Evolutionary conservation across 2,888 invertebrate species (phyloP).

Genomic region (Mesorhabditis belari): DNA sequence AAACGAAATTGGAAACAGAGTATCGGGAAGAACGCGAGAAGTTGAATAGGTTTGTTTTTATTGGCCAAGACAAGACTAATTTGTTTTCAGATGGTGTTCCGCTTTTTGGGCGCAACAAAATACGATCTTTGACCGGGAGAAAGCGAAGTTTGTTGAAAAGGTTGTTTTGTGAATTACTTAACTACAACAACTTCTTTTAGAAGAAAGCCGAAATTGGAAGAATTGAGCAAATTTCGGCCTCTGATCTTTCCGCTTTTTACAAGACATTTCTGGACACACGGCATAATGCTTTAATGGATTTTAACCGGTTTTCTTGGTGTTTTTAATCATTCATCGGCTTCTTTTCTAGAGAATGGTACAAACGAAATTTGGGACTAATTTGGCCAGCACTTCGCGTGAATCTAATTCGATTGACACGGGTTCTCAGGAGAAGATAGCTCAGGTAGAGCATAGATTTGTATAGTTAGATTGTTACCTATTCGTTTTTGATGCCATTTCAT

Average conservation of each 20-base stretch:
- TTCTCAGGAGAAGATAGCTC: conserved; percentile 19
- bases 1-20: conserved; percentile 32
- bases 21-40: conserved; percentile 40
- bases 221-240: conserved; percentile 39
- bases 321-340: background rate
- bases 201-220: conserved; percentile 34
- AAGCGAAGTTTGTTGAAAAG: conserved; percentile 23
- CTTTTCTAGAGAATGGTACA: conserved; percentile 48
- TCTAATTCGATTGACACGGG: conserved; percentile 33
- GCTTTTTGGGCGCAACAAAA: conserved; percentile 49
- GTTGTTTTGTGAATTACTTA: background rate
- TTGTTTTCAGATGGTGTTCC: conserved; percentile 38
- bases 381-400: conserved; percentile 49
- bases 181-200: conserved; percentile 14
- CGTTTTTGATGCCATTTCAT: too few relatives aligned
- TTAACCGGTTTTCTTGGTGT: conserved; percentile 39
- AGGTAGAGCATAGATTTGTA: too few relatives aligned
- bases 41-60: conserved; percentile 23
- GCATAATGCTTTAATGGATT: conserved; percentile 27
- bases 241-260: conserved; percentile 47
- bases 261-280: conserved; percentile 39
- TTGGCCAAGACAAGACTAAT: too few relatives aligned
- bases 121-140: conserved; percentile 31
- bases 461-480: too few relatives aligned
- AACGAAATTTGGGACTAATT: conserved; percentile 40